Evolutionary conservation across 2,113 vertebrate species (phyloP), one percentile per base, ranked within the genome.

Genomic region (Polyodon spathula): DNA sequence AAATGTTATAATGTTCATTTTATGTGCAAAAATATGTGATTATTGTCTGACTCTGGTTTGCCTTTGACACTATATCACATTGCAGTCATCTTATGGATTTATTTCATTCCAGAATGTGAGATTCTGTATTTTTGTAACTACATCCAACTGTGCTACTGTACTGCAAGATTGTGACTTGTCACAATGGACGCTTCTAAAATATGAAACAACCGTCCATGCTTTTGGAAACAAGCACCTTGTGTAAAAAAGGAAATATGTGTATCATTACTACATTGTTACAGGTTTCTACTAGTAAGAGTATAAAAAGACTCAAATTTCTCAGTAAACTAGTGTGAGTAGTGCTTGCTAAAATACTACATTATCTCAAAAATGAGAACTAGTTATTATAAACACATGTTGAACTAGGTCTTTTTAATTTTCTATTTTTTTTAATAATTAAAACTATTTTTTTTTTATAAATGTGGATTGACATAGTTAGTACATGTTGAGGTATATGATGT

Each of bases 101-200:
- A 67, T 74, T 73, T 79, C 64, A 62, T 68, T 59, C 73, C 51
- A 37, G 70, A 70, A 62, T 74, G 70, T 71, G 68, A 73, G 74
- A 73, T 72, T 76, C 68, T 73, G 63, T 68, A 67, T 72, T 58
- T 63, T 70, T 58, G 67, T 71, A 67, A 60, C 57, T 67, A 61
- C 76, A 62, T 68, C 70, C 67, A 59, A 65, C 67, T 64, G 63
- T 72, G 71, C 66, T 72, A 67, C 71, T 79, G 72, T 73, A 67
- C 71, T 79, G 72, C 72, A 63, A 70, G 67, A 72, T 67, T 44
- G 66, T 46, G 67, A 76, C 69, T 54, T 65, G 66, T 72, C 68
- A 63, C 46, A 63, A 42, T 63, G 14, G 38, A 68, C 62, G 63
- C 54, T 71, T 65, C 57, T 16, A 50, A 55, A 59, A 55, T 55